Percentiles rank a stretch among this genome's conserved stretches.
phyloP scores from a whole-genome alignment of 1,140 invertebrate genomes.

The Nylanderia fulva region DNA sequence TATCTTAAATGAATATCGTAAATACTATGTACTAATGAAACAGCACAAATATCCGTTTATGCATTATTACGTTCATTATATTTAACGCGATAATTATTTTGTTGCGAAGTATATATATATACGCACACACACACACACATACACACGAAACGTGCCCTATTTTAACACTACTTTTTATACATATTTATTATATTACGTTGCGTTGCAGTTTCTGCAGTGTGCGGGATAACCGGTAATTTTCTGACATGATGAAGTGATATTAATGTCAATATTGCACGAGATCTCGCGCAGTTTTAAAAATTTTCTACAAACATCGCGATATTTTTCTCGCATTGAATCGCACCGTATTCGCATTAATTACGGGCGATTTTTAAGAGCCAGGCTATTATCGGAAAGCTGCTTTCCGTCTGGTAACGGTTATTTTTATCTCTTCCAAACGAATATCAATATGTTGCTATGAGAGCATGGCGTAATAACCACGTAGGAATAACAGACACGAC shows the following conservation, averaged over 20 bases:
- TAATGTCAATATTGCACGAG: slow-evolving; percentile 17
- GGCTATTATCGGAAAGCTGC: slow-evolving; percentile 31
- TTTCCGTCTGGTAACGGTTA: slow-evolving; percentile 31
- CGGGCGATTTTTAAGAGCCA: slow-evolving; percentile 34
- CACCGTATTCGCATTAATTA: slow-evolving; percentile 38
- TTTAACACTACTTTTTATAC: too few species aligned
- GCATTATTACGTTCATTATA: slow-evolving; percentile 32
- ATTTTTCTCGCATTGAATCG: slow-evolving; percentile 13
- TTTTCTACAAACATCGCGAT: slow-evolving; percentile 36
- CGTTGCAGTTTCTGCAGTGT: neutral
- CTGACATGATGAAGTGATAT: slow-evolving; percentile 16
- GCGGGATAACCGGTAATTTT: slow-evolving; percentile 10
- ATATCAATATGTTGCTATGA: slow-evolving; percentile 51
- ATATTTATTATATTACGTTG: slow-evolving; percentile 5
- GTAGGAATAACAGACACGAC: slow-evolving; percentile 34
- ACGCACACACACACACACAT: too few species aligned
- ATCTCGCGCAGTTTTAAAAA: slow-evolving; percentile 25
- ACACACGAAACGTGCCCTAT: too few species aligned
- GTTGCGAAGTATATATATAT: neutral
- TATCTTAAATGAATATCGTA: neutral
- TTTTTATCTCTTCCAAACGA: slow-evolving; percentile 53
- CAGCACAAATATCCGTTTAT: slow-evolving; percentile 6
- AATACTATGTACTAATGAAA: slow-evolving; percentile 13
- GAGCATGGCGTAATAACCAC: slow-evolving; percentile 20
- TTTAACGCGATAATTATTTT: slow-evolving; percentile 18